Percentiles rank a stretch among this genome's conserved stretches.
Evolutionary conservation across 1,140 invertebrate genomes (phyloP).

Genomic region (Pseudomyrmex flavicornis): DNA sequence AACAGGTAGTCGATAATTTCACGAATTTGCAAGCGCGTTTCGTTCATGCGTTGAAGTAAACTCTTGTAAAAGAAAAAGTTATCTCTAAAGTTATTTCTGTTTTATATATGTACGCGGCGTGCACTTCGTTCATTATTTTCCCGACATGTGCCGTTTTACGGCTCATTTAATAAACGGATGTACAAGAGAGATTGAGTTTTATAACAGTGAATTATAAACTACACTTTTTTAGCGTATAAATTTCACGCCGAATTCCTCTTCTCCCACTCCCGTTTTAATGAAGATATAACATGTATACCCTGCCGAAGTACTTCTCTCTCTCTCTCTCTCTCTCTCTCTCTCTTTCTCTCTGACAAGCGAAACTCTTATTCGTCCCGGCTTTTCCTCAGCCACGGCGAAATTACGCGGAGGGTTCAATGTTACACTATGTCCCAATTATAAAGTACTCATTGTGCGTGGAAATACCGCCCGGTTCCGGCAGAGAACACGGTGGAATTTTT

Average conservation of each 20-base stretch:
- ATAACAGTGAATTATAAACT: conserved; percentile 47
- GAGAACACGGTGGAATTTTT: conserved; percentile 48
- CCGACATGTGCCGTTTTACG: conserved; percentile 9
- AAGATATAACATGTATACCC: conserved; percentile 31
- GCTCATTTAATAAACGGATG: conserved; percentile 38
- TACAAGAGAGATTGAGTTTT: conserved; percentile 42
- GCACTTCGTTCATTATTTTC: conserved; percentile 28
- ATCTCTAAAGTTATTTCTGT: too few species aligned
- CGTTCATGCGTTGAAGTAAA: neutral
- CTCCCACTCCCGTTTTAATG: conserved; percentile 41
- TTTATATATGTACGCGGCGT: neutral
- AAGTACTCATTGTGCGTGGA: conserved; percentile 53
- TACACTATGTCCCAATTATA: conserved; percentile 60
- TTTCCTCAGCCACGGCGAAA: conserved; percentile 22
- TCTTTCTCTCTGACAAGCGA: conserved; percentile 28
- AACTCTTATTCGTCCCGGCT: conserved; percentile 35
- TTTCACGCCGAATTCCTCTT: conserved; percentile 36
- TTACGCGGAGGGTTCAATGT: conserved; percentile 46
- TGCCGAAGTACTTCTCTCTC: conserved; percentile 6
- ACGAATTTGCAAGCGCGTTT: too few species aligned
- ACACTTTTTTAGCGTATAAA: conserved; percentile 52
- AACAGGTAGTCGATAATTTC: too few species aligned
- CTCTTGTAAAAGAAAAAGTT: too few species aligned
- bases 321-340: too few species aligned
- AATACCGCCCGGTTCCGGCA: conserved; percentile 16